Conservation (phyloP, 2,888 invertebrate genomes). For the Papilio gigon region DNA sequence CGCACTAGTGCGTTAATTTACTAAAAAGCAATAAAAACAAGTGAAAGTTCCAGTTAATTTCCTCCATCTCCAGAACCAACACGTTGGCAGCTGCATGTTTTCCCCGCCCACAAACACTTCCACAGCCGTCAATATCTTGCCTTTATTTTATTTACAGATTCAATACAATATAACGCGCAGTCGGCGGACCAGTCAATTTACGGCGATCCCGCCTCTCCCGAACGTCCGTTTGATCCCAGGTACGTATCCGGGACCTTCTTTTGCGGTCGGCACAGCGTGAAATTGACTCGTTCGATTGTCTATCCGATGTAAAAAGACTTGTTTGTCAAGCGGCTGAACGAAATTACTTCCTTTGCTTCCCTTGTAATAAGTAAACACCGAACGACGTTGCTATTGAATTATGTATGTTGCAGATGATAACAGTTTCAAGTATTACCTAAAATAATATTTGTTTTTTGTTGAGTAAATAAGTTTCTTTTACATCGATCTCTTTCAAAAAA, state of each 20-base stretch:
- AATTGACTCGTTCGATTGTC: slow-evolving; percentile 74
- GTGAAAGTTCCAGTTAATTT: background rate
- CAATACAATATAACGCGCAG: slow-evolving; percentile 42
- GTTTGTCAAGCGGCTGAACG: slow-evolving; percentile 51
- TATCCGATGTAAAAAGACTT: slow-evolving; percentile 59
- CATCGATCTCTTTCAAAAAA: background rate
- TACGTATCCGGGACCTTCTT: slow-evolving; percentile 55
- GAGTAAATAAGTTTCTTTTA: background rate
- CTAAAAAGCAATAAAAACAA: background rate
- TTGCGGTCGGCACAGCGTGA: slow-evolving; percentile 65
- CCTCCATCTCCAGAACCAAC: background rate
- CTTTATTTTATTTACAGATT: slow-evolving; percentile 45
- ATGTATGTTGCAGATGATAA: slow-evolving; percentile 6
- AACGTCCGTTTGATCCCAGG: slow-evolving; percentile 59
- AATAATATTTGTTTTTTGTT: slow-evolving; percentile 28
- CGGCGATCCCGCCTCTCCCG: slow-evolving; percentile 53
- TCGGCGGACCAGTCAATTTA: slow-evolving; percentile 55
- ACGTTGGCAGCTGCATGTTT: slow-evolving; percentile 1
- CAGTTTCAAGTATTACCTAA: background rate
- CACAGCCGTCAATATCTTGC: slow-evolving; percentile 18
- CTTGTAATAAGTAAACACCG: slow-evolving; percentile 33
- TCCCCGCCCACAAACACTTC: slow-evolving; percentile 8
- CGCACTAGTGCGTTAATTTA: background rate
- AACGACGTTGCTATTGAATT: slow-evolving; percentile 32
- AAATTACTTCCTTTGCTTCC: slow-evolving; percentile 49